Evolutionary conservation across 2,888 invertebrate species (phyloP).

Genomic region (Alsophila aescularia): DNA sequence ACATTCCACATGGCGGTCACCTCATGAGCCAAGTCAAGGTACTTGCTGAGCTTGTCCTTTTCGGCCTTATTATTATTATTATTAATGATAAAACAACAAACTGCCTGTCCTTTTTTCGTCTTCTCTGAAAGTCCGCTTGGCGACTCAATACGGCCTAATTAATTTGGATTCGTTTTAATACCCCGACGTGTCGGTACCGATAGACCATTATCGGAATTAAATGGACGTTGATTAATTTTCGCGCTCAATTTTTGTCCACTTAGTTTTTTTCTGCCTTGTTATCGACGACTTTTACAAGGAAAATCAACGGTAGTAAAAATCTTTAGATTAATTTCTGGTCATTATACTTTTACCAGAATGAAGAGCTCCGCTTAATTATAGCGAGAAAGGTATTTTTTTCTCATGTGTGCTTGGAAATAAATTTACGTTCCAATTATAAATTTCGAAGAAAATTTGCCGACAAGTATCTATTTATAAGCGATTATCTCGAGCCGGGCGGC

Average conservation of each 20-base stretch:
- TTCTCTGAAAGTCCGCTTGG: conserved; percentile 59
- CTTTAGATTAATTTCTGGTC: conserved; percentile 1
- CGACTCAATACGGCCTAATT: conserved; percentile 62
- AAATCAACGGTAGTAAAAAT: conserved; percentile 19
- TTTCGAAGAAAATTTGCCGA: too few relatives aligned
- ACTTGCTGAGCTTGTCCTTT: too few relatives aligned
- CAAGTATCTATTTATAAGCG: too few relatives aligned
- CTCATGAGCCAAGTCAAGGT: too few relatives aligned
- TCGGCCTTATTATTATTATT: too few relatives aligned
- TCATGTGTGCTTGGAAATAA: too few relatives aligned
- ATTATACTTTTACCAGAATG: conserved; percentile 1
- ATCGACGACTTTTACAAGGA: conserved; percentile 30
- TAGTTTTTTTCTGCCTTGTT: conserved; percentile 40
- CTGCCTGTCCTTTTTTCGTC: neutral
- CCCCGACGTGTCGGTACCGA: conserved; percentile 41
- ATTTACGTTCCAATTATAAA: too few relatives aligned
- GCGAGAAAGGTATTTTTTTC: neutral
- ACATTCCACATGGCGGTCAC: too few relatives aligned
- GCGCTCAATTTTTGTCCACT: conserved; percentile 43
- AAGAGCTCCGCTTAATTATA: conserved; percentile 8
- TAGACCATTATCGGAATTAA: conserved; percentile 42
- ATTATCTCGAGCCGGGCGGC: too few relatives aligned
- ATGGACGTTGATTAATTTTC: conserved; percentile 39
- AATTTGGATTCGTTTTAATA: conserved; percentile 59
- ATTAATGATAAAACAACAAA: conserved; percentile 47